Base-by-base conservation (phyloP, 2,797 vertebrate species). In the Fringilla coelebs region DNA sequence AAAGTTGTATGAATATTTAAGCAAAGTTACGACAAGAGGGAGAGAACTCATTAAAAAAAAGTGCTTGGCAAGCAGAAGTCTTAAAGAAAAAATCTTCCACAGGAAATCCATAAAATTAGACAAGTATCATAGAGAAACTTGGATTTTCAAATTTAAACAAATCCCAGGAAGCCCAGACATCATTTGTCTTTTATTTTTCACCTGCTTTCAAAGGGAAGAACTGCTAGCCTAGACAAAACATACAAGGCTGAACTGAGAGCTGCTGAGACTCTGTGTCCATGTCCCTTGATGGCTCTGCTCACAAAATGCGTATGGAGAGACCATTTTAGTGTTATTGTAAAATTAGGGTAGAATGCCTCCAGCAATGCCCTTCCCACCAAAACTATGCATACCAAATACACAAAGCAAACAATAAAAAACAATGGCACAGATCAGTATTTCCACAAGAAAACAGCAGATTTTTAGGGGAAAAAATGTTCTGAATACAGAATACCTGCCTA, bases 321-420 rank as follows among this genome's bases (percentile, higher is more conserved):
- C 25, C 46, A 45, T 70, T 78, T 58, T 10, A 75, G 46, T 22
- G 22, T 57, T 81, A 84, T 48, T 92, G 76, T 62, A 91, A 89
- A 93, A 95, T 73, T 24, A 93, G 76, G 26, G 80, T 58, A 88
- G 62, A 90, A 94, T 7, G 70, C 91, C 73, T 88, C 71, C 3
- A 21, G 91, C 90, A 90, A 62, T 51, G 76, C 62, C 83, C 76
- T 90, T 96, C 88, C 89, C 89, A 93, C 70, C 70, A 91, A 85
- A 96, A 91, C 63, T 93, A 91, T 94, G 91, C 94, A 94, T 90
- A 87, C 78, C 83, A 95, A 78, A 68, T 49, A 54, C 65, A 75
- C 70, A 89, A 78, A 94, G 46, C 52, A 92, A 89, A 83, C 89
- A 91, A 77, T 46, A 77, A 73, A 89, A 94, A 89, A 93, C 45